Evolutionary conservation across 2,888 invertebrate species (phyloP).

Genomic region (Lepidocyrtinus sp.): DNA sequence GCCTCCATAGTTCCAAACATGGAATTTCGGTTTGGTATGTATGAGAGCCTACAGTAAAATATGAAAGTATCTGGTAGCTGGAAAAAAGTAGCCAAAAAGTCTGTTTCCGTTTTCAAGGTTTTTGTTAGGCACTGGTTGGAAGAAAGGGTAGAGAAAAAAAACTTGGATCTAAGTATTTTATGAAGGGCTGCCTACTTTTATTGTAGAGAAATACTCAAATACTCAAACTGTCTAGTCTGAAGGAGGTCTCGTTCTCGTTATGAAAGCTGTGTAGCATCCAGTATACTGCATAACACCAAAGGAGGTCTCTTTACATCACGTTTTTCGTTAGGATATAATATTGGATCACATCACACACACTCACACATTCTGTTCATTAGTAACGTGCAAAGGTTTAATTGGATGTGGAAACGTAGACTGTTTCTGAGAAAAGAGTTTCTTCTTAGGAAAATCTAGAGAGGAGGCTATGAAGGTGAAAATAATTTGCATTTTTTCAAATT

Average conservation of each 20-base stretch:
- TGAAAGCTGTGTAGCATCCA: not conserved
- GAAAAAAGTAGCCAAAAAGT: constrained; percentile 24
- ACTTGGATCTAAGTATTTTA: not conserved
- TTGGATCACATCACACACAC: too few relatives aligned
- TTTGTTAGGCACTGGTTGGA: not conserved
- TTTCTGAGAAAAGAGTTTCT: too few relatives aligned
- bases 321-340: too few relatives aligned
- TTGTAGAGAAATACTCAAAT: not conserved
- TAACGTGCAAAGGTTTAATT: too few relatives aligned
- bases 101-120: constrained; percentile 27
- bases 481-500: too few relatives aligned
- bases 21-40: not conserved
- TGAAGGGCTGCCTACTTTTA: constrained; percentile 11
- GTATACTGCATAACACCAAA: not conserved
- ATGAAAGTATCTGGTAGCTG: not conserved
- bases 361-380: too few relatives aligned
- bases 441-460: too few relatives aligned
- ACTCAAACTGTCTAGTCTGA: constrained; percentile 15
- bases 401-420: too few relatives aligned
- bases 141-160: not conserved
- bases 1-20: not conserved
- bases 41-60: not conserved
- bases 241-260: not conserved
- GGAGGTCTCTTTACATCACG: too few relatives aligned
- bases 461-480: too few relatives aligned